Conservation (phyloP, 1,140 invertebrate species). For the Megalonaias nervosa region DNA sequence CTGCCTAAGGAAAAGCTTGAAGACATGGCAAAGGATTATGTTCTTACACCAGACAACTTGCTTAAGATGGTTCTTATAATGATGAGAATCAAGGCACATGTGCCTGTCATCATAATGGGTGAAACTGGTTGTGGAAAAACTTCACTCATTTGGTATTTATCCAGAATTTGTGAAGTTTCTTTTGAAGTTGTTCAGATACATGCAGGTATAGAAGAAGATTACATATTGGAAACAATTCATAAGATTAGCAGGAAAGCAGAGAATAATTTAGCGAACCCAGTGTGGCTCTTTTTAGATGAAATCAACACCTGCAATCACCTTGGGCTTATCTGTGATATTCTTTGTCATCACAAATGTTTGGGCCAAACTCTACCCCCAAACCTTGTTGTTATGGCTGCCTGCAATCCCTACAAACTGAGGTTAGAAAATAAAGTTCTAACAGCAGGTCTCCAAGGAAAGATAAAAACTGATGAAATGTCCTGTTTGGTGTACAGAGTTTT, state of each 20-base stretch:
- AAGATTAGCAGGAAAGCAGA: slow-evolving; percentile 5
- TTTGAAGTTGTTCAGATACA: slow-evolving; percentile 38
- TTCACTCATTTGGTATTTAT: slow-evolving; percentile 53
- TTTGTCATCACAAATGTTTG: slow-evolving; percentile 34
- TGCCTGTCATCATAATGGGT: slow-evolving; percentile 64
- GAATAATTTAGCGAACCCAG: background rate
- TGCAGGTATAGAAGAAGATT: slow-evolving; percentile 25
- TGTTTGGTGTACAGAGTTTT: slow-evolving; percentile 40
- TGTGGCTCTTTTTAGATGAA: slow-evolving; percentile 42
- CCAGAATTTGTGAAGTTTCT: slow-evolving; percentile 18
- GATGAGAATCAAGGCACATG: slow-evolving; percentile 38
- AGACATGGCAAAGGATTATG: slow-evolving; percentile 34
- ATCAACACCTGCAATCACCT: slow-evolving; percentile 39
- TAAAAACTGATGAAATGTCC: slow-evolving; percentile 33
- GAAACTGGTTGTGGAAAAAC: slow-evolving; percentile 67
- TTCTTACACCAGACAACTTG: slow-evolving; percentile 48
- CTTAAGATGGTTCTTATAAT: slow-evolving; percentile 53
- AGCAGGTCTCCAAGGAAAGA: slow-evolving; percentile 32
- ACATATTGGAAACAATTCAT: slow-evolving; percentile 10
- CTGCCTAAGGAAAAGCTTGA: background rate
- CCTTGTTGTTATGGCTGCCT: slow-evolving; percentile 40
- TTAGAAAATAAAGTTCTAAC: slow-evolving; percentile 14
- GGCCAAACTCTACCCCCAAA: slow-evolving; percentile 31
- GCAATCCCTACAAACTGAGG: slow-evolving; percentile 45
- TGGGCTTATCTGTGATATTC: slow-evolving; percentile 36